These are phyloP conservation scores for Spodoptera picta DNA, from an alignment of 2,888 invertebrate genomes.

Conservation along the genomic window DNA sequence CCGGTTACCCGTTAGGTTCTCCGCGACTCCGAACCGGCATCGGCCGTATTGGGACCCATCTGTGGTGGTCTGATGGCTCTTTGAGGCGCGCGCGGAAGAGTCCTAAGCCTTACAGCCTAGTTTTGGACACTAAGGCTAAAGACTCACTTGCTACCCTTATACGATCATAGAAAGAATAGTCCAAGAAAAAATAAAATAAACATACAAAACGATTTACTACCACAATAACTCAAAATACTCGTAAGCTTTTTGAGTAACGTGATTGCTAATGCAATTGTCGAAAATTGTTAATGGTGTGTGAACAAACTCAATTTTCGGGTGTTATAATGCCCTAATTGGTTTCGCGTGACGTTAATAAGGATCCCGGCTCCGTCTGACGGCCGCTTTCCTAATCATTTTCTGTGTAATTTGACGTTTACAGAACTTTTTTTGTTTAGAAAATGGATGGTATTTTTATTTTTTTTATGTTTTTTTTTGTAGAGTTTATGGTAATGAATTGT, in stretches of 20 bases:
- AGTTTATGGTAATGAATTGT: too few relatives aligned
- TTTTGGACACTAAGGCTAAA: too few relatives aligned
- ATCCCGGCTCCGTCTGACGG: constrained; percentile 9
- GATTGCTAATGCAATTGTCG: constrained; percentile 59
- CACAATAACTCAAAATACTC: constrained; percentile 18
- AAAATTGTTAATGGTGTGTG: constrained; percentile 41
- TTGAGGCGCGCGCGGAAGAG: too few relatives aligned
- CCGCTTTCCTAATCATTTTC: constrained; percentile 19
- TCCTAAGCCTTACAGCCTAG: too few relatives aligned
- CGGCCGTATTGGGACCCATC: too few relatives aligned
- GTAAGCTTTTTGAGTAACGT: constrained; percentile 55
- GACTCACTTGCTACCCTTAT: too few relatives aligned
- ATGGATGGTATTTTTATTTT: background rate
- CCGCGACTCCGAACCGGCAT: too few relatives aligned
- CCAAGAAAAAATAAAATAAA: background rate
- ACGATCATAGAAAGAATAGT: too few relatives aligned
- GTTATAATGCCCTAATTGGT: constrained; percentile 45
- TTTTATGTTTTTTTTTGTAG: background rate
- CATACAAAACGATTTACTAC: background rate
- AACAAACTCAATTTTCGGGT: constrained; percentile 44
- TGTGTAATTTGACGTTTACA: constrained; percentile 23
- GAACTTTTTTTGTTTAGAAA: background rate
- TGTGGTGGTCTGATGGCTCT: too few relatives aligned
- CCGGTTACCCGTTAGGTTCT: too few relatives aligned
- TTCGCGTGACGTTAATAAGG: constrained; percentile 49